Conservation (phyloP, 1,140 invertebrate genomes). For the Globodera rostochiensis region DNA sequence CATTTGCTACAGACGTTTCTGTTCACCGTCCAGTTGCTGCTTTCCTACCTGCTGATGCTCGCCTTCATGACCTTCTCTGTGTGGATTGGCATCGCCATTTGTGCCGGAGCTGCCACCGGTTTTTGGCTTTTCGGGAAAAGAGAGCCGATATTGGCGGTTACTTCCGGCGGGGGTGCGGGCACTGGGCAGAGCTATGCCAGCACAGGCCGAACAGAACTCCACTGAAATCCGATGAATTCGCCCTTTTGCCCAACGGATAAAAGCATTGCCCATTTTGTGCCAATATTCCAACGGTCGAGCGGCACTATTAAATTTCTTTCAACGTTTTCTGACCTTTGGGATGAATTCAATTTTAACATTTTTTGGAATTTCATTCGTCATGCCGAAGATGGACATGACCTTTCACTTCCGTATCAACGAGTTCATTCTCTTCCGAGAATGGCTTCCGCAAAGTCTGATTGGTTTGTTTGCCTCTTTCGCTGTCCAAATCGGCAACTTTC, state of each 20-base stretch:
- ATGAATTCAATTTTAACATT: neutral
- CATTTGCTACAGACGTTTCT: constrained; percentile 85
- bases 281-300: constrained; percentile 16
- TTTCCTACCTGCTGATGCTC: constrained; percentile 92
- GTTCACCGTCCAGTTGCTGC: constrained; percentile 83
- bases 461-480: constrained; percentile 33
- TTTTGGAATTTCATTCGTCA: neutral
- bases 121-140: constrained; percentile 83
- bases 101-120: constrained; percentile 81
- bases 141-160: neutral
- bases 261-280: neutral
- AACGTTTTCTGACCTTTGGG: constrained; percentile 22
- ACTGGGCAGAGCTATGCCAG: neutral
- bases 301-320: constrained; percentile 11
- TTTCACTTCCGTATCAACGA: constrained; percentile 55
- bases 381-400: constrained; percentile 59
- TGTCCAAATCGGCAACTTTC: neutral
- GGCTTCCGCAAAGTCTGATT: constrained; percentile 40
- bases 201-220: constrained; percentile 14
- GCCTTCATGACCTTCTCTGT: constrained; percentile 97
- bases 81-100: constrained; percentile 85
- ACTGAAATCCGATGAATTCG: constrained; percentile 29
- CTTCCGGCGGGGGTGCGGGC: neutral
- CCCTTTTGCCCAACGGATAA: constrained; percentile 9
- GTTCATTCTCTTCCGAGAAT: constrained; percentile 47